A percentile compares a stretch with the other conserved stretches of the same genome.
These are phyloP conservation scores for Poeciliopsis gracilis DNA, from an alignment of 2,797 vertebrate species.

Conservation along the genomic window DNA sequence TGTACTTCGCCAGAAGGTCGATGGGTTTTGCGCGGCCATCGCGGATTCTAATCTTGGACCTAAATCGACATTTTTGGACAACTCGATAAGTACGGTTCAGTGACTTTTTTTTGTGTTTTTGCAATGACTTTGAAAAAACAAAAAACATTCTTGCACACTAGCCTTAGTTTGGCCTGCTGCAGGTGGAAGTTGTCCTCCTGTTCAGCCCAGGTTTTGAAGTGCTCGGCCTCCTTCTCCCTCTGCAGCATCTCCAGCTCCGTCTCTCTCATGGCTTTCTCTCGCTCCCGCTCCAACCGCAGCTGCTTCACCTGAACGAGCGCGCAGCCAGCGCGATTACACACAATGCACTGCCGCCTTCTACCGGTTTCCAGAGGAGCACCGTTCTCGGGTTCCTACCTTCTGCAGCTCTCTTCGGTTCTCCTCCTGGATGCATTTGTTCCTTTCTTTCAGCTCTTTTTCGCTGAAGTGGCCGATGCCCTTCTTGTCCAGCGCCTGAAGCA, in stretches of 20 bases:
- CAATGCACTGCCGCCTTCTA: neutral
- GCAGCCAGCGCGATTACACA: neutral
- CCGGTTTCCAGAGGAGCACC: neutral
- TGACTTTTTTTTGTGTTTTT: neutral
- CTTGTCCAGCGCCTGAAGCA: conserved; percentile 88
- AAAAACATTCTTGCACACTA: neutral
- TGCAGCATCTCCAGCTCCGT: conserved; percentile 98
- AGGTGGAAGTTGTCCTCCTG: conserved; percentile 98
- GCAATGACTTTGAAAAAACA: neutral
- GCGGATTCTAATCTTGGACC: conserved; percentile 96
- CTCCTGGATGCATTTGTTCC: conserved; percentile 95
- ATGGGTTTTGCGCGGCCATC: conserved; percentile 96
- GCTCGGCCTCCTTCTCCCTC: conserved; percentile 96
- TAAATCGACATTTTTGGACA: conserved; percentile 51
- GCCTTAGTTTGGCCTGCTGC: conserved; percentile 97
- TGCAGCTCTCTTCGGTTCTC: conserved; percentile 98
- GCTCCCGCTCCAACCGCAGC: conserved; percentile 92
- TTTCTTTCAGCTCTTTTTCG: conserved; percentile 95
- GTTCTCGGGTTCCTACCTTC: conserved; percentile 80
- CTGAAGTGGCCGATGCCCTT: conserved; percentile 96
- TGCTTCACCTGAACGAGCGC: conserved; percentile 89
- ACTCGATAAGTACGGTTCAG: neutral
- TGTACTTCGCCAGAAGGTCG: conserved; percentile 96
- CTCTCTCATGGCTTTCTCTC: conserved; percentile 96
- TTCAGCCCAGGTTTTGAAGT: conserved; percentile 99